phyloP scores from a whole-genome alignment of 1,140 invertebrate species.

The Leptopilina clavipes region DNA sequence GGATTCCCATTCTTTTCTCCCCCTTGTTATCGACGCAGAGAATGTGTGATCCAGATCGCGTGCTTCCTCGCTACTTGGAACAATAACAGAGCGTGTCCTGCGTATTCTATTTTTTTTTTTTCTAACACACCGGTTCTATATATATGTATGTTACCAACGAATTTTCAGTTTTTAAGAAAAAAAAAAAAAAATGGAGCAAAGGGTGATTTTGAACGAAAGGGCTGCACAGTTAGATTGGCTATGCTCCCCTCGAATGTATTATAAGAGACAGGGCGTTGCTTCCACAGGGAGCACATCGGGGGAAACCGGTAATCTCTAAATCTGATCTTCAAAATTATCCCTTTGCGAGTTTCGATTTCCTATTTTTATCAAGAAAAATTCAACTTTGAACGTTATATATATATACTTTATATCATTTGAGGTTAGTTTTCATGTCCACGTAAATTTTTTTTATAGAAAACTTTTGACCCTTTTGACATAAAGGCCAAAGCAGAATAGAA shows the following conservation, averaged over 20 bases:
- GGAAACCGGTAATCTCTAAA: constrained; percentile 9
- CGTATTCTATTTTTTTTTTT: not conserved
- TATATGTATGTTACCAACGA: constrained; percentile 13
- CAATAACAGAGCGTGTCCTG: constrained; percentile 13
- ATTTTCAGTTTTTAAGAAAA: constrained; percentile 31
- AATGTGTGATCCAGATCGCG: not conserved
- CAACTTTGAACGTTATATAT: not conserved
- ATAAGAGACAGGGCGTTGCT: constrained; percentile 20
- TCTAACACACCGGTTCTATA: not conserved
- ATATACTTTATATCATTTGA: not conserved
- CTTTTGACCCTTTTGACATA: no score
- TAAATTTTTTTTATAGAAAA: no score
- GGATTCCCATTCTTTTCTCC: constrained; percentile 16
- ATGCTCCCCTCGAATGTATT: not conserved
- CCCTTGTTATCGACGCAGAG: not conserved
- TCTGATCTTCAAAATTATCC: constrained; percentile 22
- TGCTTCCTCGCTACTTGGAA: constrained; percentile 22
- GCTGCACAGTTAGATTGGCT: not conserved
- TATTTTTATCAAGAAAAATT: not conserved
- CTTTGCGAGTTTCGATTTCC: not conserved
- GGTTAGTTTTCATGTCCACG: no score
- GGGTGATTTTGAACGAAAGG: constrained; percentile 21
- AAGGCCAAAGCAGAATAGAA: no score
- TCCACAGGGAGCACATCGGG: not conserved
- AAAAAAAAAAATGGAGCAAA: constrained; percentile 22